These are phyloP conservation scores for Mythimna vitellina DNA, from an alignment of 2,888 invertebrate genomes.

Conservation along the genomic window DNA sequence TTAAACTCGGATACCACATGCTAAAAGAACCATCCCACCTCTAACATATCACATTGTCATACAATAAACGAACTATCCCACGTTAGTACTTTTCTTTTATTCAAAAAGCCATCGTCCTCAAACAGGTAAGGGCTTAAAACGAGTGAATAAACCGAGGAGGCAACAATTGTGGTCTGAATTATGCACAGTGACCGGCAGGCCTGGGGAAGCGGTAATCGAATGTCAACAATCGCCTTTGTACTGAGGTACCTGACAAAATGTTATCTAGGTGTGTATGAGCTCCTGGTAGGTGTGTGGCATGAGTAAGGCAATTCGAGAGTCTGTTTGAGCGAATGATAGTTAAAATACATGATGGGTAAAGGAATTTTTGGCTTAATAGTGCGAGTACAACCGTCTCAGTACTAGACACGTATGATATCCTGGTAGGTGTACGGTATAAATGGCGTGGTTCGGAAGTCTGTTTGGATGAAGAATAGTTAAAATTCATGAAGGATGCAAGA, in stretches of 20 bases:
- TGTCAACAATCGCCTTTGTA: conserved; percentile 66
- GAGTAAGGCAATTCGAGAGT: neutral
- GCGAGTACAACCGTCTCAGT: too few species aligned
- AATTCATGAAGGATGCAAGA: too few species aligned
- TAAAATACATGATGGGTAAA: too few species aligned
- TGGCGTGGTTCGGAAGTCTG: neutral
- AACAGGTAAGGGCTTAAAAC: conserved; percentile 48
- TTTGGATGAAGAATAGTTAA: too few species aligned
- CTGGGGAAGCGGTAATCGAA: conserved; percentile 69
- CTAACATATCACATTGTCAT: conserved; percentile 10
- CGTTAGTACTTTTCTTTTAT: conserved; percentile 41
- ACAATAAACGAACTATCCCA: conserved; percentile 25
- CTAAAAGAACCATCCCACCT: conserved; percentile 1
- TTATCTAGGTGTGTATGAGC: neutral
- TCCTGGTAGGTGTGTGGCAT: conserved; percentile 4
- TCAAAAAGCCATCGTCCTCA: conserved; percentile 47
- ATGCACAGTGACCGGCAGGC: conserved; percentile 58
- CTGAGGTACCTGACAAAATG: conserved; percentile 7
- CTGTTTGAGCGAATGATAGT: neutral
- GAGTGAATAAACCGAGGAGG: conserved; percentile 63
- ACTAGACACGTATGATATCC: neutral
- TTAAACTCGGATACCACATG: neutral
- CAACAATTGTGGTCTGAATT: conserved; percentile 69
- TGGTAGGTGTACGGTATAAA: conserved; percentile 1
- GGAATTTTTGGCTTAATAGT: too few species aligned